A percentile compares a stretch with the other conserved stretches of the same genome.
These are phyloP conservation scores for Luperina testacea DNA, from an alignment of 2,888 invertebrate species.

Conservation along the genomic window DNA sequence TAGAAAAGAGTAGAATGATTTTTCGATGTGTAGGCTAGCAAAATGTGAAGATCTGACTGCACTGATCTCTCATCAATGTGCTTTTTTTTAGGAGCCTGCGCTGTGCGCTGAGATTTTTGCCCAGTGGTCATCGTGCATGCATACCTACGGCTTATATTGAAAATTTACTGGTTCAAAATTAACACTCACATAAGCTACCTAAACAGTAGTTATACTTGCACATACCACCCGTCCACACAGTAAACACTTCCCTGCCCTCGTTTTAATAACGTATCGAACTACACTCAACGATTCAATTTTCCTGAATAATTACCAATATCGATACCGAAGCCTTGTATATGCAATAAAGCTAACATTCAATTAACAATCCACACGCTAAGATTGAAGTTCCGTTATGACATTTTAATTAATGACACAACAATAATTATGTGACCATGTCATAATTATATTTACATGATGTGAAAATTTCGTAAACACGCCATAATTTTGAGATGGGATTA, in stretches of 20 bases:
- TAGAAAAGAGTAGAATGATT: too few species aligned
- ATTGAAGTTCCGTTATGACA: slow-evolving; percentile 35
- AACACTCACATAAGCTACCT: neutral
- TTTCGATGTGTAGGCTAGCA: too few species aligned
- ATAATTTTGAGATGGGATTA: slow-evolving; percentile 40
- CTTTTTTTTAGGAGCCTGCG: too few species aligned
- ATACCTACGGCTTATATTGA: too few species aligned
- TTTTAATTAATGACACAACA: slow-evolving; percentile 54
- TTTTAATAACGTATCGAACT: slow-evolving; percentile 38
- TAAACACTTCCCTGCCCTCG: slow-evolving; percentile 3
- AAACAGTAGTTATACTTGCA: neutral
- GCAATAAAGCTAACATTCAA: slow-evolving; percentile 48
- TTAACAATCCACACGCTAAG: slow-evolving; percentile 51
- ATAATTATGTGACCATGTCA: slow-evolving; percentile 22
- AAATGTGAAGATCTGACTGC: too few species aligned
- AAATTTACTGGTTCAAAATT: neutral
- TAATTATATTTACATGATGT: slow-evolving; percentile 36
- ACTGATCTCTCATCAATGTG: too few species aligned
- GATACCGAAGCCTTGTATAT: slow-evolving; percentile 50
- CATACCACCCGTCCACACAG: neutral
- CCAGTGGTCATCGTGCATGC: too few species aligned
- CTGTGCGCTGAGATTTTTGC: too few species aligned
- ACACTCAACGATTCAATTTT: slow-evolving; percentile 49
- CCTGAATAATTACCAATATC: slow-evolving; percentile 53
- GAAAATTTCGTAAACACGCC: slow-evolving; percentile 41